phyloP scores from a whole-genome alignment of 1,140 invertebrate genomes.

The Pissodes strobi region DNA sequence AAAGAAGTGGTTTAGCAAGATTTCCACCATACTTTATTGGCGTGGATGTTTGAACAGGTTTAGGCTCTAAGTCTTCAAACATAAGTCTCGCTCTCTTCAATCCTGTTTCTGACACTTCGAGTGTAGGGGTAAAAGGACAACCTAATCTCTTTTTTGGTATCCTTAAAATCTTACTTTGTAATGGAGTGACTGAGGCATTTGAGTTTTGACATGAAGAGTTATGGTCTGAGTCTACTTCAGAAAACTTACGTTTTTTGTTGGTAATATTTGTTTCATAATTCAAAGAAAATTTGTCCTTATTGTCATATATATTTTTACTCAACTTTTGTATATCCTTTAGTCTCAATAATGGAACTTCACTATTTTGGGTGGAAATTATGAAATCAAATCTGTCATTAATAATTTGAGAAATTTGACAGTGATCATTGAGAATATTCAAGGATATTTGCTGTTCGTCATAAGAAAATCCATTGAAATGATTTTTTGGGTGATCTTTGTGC shows the following conservation, averaged over 20 bases:
- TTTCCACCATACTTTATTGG: conserved; percentile 8
- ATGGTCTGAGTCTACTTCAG: conserved; percentile 7
- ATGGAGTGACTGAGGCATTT: background rate
- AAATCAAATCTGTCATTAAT: too few species aligned
- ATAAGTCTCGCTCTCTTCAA: conserved; percentile 38
- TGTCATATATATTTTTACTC: background rate
- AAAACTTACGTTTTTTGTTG: conserved; percentile 10
- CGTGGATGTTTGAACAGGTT: conserved; percentile 21
- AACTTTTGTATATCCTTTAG: conserved; percentile 1
- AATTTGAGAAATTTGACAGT: background rate
- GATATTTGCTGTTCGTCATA: background rate
- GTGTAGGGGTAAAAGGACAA: conserved; percentile 18
- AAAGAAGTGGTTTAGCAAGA: background rate
- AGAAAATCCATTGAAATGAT: background rate
- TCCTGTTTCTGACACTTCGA: conserved; percentile 24
- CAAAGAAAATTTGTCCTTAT: background rate
- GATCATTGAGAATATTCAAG: background rate
- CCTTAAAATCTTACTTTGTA: conserved; percentile 9
- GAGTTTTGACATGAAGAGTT: conserved; percentile 9
- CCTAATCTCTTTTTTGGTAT: conserved; percentile 35
- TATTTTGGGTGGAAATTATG: too few species aligned
- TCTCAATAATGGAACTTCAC: background rate
- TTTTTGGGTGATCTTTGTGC: background rate
- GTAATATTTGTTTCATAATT: background rate
- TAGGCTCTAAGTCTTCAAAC: conserved; percentile 40